Percentiles rank a stretch among this genome's conserved stretches.
These are phyloP conservation scores for Laupala kohalensis DNA, from an alignment of 1,140 invertebrate species.

Conservation along the genomic window DNA sequence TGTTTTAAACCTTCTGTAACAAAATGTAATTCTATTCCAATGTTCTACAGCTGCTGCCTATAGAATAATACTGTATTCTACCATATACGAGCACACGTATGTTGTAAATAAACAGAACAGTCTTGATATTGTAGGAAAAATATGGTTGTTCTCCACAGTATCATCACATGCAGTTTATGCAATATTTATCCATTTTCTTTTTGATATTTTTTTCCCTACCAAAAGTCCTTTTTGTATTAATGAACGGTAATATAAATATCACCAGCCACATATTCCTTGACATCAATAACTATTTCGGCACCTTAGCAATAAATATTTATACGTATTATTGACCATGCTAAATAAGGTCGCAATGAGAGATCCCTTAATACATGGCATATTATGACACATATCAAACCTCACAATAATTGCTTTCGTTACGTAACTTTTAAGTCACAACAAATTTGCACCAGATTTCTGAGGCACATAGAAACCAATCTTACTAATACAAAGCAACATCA, in stretches of 20 bases:
- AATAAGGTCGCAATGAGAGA: neutral
- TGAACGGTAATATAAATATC: neutral
- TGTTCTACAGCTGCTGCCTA: neutral
- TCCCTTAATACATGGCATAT: neutral
- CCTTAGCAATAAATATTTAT: neutral
- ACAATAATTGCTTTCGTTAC: neutral
- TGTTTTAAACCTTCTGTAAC: neutral
- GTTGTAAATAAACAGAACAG: neutral
- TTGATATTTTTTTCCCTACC: neutral
- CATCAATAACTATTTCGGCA: neutral
- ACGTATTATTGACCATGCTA: neutral
- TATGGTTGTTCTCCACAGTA: neutral
- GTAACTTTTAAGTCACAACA: neutral
- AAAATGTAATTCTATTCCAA: neutral
- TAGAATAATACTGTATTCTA: constrained; percentile 2
- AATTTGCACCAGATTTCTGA: neutral
- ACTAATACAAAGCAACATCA: neutral
- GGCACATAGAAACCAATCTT: neutral
- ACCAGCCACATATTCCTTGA: neutral
- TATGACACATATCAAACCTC: neutral
- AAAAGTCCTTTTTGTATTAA: neutral
- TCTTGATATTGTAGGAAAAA: neutral
- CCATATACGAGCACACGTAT: neutral
- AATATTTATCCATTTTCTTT: neutral
- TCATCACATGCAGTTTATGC: neutral